phyloP scores from a whole-genome alignment of 2,113 vertebrate species.

The Gorsachius goisagi region DNA sequence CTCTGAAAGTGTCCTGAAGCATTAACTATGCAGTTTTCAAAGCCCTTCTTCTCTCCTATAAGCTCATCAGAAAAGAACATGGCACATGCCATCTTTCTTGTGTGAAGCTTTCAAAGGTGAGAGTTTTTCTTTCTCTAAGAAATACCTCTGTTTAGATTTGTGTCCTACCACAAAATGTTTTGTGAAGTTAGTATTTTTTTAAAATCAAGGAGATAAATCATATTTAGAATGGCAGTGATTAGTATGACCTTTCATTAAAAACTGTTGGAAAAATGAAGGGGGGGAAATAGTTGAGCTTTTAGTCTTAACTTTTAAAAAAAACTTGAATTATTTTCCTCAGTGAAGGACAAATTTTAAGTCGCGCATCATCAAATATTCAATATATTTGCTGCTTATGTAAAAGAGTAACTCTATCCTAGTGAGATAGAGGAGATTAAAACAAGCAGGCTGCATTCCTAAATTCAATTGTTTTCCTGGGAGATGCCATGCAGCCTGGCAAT shows the following conservation, averaged over 20 bases:
- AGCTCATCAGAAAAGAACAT: neutral
- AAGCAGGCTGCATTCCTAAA: constrained; percentile 5
- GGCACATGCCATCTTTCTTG: neutral
- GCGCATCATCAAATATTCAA: neutral
- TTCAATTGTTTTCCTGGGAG: constrained; percentile 39
- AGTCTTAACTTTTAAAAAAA: neutral
- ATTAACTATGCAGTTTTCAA: neutral
- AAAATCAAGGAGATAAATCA: neutral
- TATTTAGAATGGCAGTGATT: neutral
- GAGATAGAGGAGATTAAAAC: constrained; percentile 18
- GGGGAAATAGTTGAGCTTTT: neutral
- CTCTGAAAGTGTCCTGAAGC: neutral
- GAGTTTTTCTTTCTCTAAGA: neutral
- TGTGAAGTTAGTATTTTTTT: neutral
- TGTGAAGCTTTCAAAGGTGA: neutral
- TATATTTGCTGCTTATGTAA: constrained; percentile 19
- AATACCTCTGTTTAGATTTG: neutral
- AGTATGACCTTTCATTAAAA: neutral
- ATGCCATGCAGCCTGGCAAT: neutral
- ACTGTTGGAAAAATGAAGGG: neutral
- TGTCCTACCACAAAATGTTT: neutral
- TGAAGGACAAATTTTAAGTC: neutral
- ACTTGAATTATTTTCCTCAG: neutral
- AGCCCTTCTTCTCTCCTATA: neutral
- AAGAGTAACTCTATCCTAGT: constrained; percentile 2